Evolutionary conservation across 2,797 vertebrate species (phyloP), one percentile per base, ranked within the genome.

Genomic region (Eutrigla gurnardus): DNA sequence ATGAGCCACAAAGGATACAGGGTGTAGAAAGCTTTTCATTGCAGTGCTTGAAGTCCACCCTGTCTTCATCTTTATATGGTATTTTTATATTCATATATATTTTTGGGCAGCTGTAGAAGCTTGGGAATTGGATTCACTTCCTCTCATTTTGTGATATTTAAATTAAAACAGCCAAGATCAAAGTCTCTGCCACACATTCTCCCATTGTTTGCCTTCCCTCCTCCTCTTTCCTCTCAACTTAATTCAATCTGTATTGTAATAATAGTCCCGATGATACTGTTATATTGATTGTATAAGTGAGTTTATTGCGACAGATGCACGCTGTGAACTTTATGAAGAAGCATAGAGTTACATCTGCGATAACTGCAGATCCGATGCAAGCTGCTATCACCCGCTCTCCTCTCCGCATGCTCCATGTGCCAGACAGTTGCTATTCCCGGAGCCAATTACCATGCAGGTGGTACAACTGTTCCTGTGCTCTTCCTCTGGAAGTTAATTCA

Each of bases 361-460:
- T 17, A 37, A 39, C 10, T 42, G 40, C 55, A 69, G 36, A 32
- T 50, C 33, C 17, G 46, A 35, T n/a, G 47, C 43, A 36, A 60
- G 33, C 54, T 73, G 58, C 35, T 67, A 17, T 53, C 36, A 1
- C 50, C 50, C 33, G 59, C 42, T 62, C 65, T 55, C 50, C 65
- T 67, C 36, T 73, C 54, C 46, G 12, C 35, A 18, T 42, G 50
- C 13, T 63, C 45, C 47, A 11, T 55, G 33, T 62, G 7, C 39
- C 25, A 32, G 39, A 61, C 55, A 62, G 36, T 15, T 63, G 32
- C 55, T 85, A 52, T 82, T 74, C 8, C 50, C 59, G 74, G 39
- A 84, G 49, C 14, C 67, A 60, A 63, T 86, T 78, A 83, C 62
- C 49, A 63, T 67, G n/a, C 73, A 77, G 65, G 60, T 80, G 65